Conservation (phyloP, 2,797 vertebrate genomes). For the Nyctalus aviator region DNA sequence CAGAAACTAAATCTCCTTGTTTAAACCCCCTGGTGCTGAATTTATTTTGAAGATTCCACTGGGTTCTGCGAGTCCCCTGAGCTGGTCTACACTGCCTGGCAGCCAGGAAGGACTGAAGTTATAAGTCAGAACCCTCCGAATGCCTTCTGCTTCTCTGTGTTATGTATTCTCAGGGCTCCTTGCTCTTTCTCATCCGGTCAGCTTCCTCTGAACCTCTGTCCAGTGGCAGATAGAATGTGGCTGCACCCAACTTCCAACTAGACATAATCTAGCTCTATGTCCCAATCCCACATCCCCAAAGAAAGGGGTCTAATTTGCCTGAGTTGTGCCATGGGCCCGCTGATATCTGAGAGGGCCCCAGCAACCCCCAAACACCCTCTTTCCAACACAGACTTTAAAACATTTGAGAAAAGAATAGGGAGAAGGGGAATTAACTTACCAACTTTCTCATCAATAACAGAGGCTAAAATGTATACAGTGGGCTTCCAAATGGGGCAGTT, state of each 20-base stretch:
- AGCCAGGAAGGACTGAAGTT: no score
- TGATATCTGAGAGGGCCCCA: background rate
- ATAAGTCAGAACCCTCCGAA: no score
- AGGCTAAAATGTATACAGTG: background rate
- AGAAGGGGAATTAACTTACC: background rate
- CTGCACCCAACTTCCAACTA: background rate
- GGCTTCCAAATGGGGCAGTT: background rate
- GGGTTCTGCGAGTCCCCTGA: background rate
- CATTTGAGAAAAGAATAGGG: background rate
- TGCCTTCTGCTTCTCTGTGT: background rate
- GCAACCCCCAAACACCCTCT: background rate
- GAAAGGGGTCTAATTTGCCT: background rate
- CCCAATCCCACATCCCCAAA: background rate
- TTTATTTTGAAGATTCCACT: background rate
- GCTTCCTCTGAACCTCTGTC: background rate
- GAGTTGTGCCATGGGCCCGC: background rate
- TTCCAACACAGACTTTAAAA: background rate
- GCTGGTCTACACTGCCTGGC: background rate
- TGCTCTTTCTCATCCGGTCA: background rate
- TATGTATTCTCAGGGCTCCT: background rate
- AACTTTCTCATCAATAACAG: background rate
- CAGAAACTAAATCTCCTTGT: conserved; percentile 8
- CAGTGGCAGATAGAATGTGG: background rate
- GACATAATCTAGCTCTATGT: background rate
- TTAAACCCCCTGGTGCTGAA: background rate